Percentiles rank a stretch among this genome's conserved stretches.
Evolutionary conservation across 2,113 vertebrate genomes (phyloP).

Genomic region (Tonatia bakeri): DNA sequence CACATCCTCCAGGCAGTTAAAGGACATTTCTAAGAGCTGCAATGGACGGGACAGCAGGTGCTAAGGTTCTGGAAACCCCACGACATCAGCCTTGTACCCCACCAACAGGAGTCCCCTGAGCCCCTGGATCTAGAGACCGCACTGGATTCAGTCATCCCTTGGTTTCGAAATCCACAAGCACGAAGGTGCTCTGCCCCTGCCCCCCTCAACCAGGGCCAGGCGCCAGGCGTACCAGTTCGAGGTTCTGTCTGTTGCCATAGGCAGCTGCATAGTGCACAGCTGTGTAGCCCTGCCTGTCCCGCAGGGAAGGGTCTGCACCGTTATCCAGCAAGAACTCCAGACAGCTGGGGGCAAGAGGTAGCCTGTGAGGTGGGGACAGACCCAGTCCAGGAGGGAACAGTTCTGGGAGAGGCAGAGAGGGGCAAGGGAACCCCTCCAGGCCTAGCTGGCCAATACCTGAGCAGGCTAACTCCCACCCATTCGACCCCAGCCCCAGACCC

Average conservation of each 20-base stretch:
- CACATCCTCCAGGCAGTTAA: slow-evolving; percentile 96
- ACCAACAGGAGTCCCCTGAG: neutral
- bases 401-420: neutral
- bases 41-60: slow-evolving; percentile 27
- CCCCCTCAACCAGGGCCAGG: neutral
- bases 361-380: slow-evolving; percentile 23
- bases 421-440: neutral
- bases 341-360: slow-evolving; percentile 82
- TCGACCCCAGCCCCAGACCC: neutral
- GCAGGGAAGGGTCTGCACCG: slow-evolving; percentile 93
- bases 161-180: neutral
- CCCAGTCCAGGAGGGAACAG: neutral
- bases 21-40: slow-evolving; percentile 97
- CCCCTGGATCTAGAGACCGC: neutral
- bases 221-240: slow-evolving; percentile 88
- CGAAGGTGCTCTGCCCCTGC: neutral
- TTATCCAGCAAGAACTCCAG: slow-evolving; percentile 94
- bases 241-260: slow-evolving; percentile 94
- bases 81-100: neutral
- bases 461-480: neutral
- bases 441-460: neutral
- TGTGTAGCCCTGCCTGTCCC: slow-evolving; percentile 94
- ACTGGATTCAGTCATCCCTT: neutral
- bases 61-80: neutral
- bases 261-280: slow-evolving; percentile 97